Base-by-base conservation (phyloP, 2,113 vertebrate genomes). In the Myotis lucifugus region DNA sequence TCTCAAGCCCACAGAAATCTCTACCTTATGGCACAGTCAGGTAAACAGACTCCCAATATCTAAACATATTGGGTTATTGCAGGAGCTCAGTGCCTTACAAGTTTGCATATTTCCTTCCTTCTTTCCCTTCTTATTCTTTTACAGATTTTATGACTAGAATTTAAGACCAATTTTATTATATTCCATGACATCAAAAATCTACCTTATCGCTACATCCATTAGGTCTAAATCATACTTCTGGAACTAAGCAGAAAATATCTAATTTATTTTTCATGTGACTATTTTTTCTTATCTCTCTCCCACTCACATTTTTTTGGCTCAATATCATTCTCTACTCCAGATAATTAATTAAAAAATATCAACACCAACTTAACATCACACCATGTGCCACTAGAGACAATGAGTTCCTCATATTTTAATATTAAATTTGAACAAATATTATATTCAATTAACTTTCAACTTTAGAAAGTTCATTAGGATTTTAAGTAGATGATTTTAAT, bases 391-490 rank as follows among this genome's bases (percentile, higher is more conserved):
- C 29, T 18, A 54, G 12, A 69, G 19, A 5, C 17, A 85, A 29
- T 66, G 23, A 25, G 2, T 87, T 77, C 23, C 8, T 54, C 11
- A 25, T 37, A 25, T 5, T 84, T 73, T 37, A 83, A 78, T 59
- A 50, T 54, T 77, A 83, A 50, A 42, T 82, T 72, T 94, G 50
- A 94, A 86, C 15, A 85, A 85, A 70, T 69, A 76, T 27, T 64
- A 86, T 76, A 78, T 59, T 66, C 72, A 40, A 27, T 69, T 15
- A 70, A 64, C 21, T 25, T 12, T 76, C 5, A 81, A 85, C 1
- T 14, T 69, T 61, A 9, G 8, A 69, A 82, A 6, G 7, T 82
- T 82, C 6, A 40, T 70, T 50, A 64, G 8, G 8, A 12, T 87
- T 92, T 92, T 27, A 92, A 83, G 13, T 37, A 79, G 23, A 37